A percentile compares a stretch with the other conserved stretches of the same genome.
phyloP scores from a whole-genome alignment of 2,113 vertebrate species.

The Cryptoleucopteryx plumbea region DNA sequence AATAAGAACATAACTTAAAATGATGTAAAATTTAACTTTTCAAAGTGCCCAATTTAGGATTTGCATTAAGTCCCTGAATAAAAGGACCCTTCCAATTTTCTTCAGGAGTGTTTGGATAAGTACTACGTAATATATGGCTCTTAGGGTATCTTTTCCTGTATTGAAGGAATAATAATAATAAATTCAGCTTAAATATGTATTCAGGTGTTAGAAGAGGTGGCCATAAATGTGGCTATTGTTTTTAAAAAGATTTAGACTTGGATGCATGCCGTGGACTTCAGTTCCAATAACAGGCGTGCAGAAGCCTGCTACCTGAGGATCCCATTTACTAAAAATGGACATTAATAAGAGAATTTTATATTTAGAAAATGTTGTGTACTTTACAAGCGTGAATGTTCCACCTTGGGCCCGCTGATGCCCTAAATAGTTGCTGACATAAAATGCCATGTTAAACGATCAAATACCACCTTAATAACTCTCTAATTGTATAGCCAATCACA shows the following conservation, averaged over 20 bases:
- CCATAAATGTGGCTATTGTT: not conserved
- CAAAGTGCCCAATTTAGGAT: not conserved
- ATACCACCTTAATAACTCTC: not conserved
- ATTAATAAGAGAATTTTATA: not conserved
- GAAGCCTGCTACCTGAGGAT: not conserved
- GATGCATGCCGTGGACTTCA: not conserved
- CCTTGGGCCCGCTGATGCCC: fast-evolving
- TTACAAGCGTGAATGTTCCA: not conserved
- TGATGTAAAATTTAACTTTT: not conserved
- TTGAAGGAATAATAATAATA: not conserved
- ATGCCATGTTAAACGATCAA: not conserved
- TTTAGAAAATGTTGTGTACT: not conserved
- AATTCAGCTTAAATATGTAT: not conserved
- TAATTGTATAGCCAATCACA: not conserved
- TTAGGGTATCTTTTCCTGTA: not conserved
- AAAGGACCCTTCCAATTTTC: not conserved
- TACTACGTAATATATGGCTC: not conserved
- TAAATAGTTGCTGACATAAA: not conserved
- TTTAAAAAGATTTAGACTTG: not conserved
- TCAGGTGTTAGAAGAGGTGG: not conserved
- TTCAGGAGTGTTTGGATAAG: not conserved
- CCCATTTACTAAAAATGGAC: not conserved
- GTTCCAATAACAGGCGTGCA: not conserved
- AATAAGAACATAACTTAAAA: not conserved
- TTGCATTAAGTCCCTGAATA: not conserved